These are phyloP conservation scores for Tyrannus savana DNA, from an alignment of 2,113 vertebrate genomes.

Conservation along the genomic window DNA sequence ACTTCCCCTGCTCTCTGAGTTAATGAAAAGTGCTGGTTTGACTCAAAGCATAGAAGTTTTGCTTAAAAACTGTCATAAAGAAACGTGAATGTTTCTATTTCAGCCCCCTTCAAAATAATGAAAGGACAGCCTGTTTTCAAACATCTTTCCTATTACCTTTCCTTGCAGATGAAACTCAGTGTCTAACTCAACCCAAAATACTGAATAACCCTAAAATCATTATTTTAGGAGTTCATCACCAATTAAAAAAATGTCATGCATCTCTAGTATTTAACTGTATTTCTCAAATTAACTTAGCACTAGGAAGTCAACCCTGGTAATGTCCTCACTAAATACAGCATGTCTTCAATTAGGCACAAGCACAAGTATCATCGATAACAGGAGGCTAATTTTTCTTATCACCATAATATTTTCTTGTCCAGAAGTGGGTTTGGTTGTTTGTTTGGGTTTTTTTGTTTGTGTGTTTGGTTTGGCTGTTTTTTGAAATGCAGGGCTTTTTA, in stretches of 20 bases:
- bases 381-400: neutral
- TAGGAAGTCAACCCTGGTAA: neutral
- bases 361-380: neutral
- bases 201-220: neutral
- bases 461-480: neutral
- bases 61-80: neutral
- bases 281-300: neutral
- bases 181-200: neutral
- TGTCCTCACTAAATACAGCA: neutral
- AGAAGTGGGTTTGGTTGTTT: neutral
- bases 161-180: neutral
- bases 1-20: neutral
- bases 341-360: neutral
- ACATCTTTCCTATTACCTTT: neutral
- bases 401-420: neutral
- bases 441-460: neutral
- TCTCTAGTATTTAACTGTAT: neutral
- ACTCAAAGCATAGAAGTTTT: neutral
- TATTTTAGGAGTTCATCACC: neutral
- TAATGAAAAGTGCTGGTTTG: neutral
- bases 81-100: neutral
- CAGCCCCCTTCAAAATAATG: neutral
- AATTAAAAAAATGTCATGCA: neutral
- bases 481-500: neutral
- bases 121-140: neutral